Percentiles rank a stretch among this genome's conserved stretches.
phyloP scores from a whole-genome alignment of 2,888 invertebrate species.

The Pogonocherus hispidulus region DNA sequence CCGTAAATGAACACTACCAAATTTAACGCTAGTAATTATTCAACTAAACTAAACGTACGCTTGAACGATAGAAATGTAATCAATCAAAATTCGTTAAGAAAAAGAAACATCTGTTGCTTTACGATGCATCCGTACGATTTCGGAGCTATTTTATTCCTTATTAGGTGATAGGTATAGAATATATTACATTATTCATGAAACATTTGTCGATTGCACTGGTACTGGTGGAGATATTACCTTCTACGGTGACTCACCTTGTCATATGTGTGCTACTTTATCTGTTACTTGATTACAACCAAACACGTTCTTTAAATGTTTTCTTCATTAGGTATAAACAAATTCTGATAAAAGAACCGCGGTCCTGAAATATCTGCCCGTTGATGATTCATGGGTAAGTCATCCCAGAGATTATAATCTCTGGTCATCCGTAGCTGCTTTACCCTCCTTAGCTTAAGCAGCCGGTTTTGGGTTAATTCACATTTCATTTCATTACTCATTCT shows the following conservation, averaged over 20 bases:
- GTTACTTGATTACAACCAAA: not conserved
- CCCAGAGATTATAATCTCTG: no score
- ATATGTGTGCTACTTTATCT: conserved; percentile 41
- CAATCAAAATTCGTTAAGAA: conserved; percentile 16
- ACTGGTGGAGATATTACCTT: conserved; percentile 37
- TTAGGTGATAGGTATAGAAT: not conserved
- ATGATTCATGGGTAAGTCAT: not conserved
- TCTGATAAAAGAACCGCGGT: conserved; percentile 17
- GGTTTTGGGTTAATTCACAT: not conserved
- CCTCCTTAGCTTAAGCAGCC: no score
- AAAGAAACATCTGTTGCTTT: conserved; percentile 20
- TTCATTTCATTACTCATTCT: no score
- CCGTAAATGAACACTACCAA: conserved; percentile 11
- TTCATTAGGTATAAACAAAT: conserved; percentile 8
- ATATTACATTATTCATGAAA: conserved; percentile 6
- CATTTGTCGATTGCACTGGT: conserved; percentile 24
- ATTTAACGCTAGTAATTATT: conserved; percentile 4
- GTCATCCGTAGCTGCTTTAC: no score
- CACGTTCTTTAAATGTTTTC: conserved; percentile 28
- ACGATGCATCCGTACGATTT: not conserved
- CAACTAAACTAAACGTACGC: not conserved
- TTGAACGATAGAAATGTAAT: conserved; percentile 2
- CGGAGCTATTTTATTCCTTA: conserved; percentile 13
- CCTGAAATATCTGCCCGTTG: not conserved
- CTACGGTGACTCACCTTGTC: conserved; percentile 42